Conservation (phyloP, 2,113 vertebrate genomes). For the Ophthalmolycus amberensis region DNA sequence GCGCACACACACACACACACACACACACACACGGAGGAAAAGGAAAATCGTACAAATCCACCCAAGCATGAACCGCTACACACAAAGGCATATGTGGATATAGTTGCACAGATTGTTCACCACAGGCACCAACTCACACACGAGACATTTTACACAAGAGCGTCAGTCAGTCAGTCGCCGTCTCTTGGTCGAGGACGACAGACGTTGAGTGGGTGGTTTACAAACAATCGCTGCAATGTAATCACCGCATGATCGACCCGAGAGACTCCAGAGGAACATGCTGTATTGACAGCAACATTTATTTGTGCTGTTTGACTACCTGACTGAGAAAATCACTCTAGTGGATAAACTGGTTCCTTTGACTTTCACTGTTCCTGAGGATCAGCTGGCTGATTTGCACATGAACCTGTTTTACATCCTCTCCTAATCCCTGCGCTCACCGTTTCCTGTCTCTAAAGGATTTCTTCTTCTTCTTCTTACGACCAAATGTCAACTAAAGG, state of each 20-base stretch:
- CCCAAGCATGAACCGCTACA: neutral
- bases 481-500: neutral
- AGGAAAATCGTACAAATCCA: neutral
- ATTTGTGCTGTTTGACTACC: slow-evolving; percentile 4
- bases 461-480: neutral
- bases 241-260: slow-evolving; percentile 25
- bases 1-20: neutral
- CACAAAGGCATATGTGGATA: neutral
- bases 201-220: slow-evolving; percentile 27
- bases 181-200: slow-evolving; percentile 13
- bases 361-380: neutral
- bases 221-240: neutral
- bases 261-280: neutral
- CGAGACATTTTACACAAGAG: neutral
- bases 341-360: neutral
- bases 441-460: neutral
- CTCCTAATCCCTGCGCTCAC: neutral
- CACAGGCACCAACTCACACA: neutral
- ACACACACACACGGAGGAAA: neutral
- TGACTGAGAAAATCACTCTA: neutral
- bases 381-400: neutral
- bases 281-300: slow-evolving; percentile 25
- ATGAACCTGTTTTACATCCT: neutral
- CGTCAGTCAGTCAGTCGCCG: slow-evolving; percentile 3
- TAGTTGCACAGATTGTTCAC: slow-evolving; percentile 5